These are phyloP conservation scores for Drosophila micromelanica DNA, from an alignment of 1,140 invertebrate genomes.

Conservation along the genomic window DNA sequence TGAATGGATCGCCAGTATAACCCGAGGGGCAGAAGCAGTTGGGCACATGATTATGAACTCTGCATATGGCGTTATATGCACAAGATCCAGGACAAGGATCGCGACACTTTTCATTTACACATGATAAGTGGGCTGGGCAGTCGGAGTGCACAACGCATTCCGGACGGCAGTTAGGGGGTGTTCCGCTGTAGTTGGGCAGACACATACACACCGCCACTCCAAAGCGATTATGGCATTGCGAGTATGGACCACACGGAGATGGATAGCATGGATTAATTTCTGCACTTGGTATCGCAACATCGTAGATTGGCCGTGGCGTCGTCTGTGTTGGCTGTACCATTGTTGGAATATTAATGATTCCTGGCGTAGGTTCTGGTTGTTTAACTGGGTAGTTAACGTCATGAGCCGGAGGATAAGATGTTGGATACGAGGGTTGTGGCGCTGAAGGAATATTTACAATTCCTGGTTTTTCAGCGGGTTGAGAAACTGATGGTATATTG, in stretches of 20 bases:
- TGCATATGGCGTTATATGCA: conserved; percentile 90
- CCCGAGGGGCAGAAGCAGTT: conserved; percentile 90
- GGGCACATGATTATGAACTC: conserved; percentile 90
- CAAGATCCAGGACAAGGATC: conserved; percentile 92
- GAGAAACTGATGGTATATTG: conserved; percentile 35
- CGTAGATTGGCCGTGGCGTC: conserved; percentile 83
- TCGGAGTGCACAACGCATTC: conserved; percentile 89
- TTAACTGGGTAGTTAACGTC: conserved; percentile 54
- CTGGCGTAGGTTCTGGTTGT: conserved; percentile 14
- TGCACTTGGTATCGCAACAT: conserved; percentile 85
- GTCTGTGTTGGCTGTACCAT: conserved; percentile 12
- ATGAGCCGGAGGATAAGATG: conserved; percentile 78
- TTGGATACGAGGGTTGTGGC: conserved; percentile 10
- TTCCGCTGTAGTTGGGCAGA: conserved; percentile 87
- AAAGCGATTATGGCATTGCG: conserved; percentile 87
- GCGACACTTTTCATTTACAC: conserved; percentile 92
- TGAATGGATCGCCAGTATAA: conserved; percentile 88
- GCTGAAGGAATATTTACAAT: conserved; percentile 54
- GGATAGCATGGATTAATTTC: conserved; percentile 87
- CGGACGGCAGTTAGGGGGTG: conserved; percentile 90
- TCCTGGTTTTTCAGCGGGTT: conserved; percentile 27
- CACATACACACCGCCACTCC: conserved; percentile 88
- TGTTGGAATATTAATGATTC: conserved; percentile 49
- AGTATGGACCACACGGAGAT: conserved; percentile 90
- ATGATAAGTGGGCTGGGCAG: conserved; percentile 90